Percentiles rank a stretch among this genome's conserved stretches.
Conservation (phyloP, 2,113 vertebrate species). For the Meriones unguiculatus region DNA sequence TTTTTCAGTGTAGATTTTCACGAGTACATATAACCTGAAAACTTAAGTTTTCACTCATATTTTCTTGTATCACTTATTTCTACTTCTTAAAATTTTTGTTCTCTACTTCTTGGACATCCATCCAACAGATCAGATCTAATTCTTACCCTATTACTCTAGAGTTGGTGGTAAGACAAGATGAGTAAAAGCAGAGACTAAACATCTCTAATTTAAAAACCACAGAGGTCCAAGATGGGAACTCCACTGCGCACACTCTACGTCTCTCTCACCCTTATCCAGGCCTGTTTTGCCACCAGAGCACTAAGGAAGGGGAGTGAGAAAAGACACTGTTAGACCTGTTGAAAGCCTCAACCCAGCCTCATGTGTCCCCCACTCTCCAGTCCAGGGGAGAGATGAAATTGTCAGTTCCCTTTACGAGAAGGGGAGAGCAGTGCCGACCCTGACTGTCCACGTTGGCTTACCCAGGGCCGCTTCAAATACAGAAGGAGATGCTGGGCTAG, state of each 20-base stretch:
- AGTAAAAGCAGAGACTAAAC: not conserved
- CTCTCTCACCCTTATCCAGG: not conserved
- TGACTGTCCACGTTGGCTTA: not conserved
- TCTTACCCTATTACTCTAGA: not conserved
- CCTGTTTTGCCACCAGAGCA: not conserved
- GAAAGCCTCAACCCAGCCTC: not conserved
- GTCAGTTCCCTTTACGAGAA: slow-evolving; percentile 2
- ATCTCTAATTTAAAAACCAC: not conserved
- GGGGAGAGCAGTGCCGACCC: not conserved
- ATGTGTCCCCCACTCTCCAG: not conserved
- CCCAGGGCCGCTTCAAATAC: not conserved
- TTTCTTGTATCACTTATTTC: not conserved
- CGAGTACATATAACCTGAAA: not conserved
- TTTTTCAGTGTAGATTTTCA: not conserved
- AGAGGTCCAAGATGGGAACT: not conserved
- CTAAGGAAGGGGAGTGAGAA: not conserved
- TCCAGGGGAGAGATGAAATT: not conserved
- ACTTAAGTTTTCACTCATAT: not conserved
- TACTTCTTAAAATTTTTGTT: not conserved
- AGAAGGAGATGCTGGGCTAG: not conserved
- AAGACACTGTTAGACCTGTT: not conserved
- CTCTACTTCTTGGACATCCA: not conserved
- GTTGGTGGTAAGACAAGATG: not conserved
- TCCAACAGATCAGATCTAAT: not conserved
- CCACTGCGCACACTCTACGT: not conserved